A percentile compares a stretch with the other conserved stretches of the same genome.
These are phyloP conservation scores for Syngnathoides biaculeatus DNA, from an alignment of 2,113 vertebrate species.

Conservation along the genomic window DNA sequence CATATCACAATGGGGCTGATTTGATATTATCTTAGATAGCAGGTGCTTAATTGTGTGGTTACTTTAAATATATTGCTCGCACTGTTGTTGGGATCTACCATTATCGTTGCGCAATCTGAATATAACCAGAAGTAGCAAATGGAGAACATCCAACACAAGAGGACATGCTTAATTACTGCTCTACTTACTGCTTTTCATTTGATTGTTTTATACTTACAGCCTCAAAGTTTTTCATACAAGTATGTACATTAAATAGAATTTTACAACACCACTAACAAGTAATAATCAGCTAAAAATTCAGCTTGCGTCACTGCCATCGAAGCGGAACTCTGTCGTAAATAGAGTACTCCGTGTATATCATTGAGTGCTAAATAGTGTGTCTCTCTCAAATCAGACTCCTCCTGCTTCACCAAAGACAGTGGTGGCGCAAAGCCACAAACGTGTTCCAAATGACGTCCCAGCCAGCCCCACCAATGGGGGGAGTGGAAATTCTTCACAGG, in stretches of 20 bases:
- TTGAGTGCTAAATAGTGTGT: neutral
- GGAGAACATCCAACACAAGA: no score
- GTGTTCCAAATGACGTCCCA: slow-evolving; percentile 82
- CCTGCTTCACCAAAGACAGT: slow-evolving; percentile 81
- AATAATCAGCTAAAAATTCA: neutral
- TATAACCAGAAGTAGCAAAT: no score
- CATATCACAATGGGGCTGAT: neutral
- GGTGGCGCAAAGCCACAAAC: slow-evolving; percentile 77
- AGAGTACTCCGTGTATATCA: neutral
- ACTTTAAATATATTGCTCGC: neutral
- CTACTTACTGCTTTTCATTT: no score
- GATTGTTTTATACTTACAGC: no score
- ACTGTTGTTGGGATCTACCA: no score
- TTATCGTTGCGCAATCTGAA: no score
- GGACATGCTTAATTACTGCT: no score
- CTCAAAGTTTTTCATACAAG: no score
- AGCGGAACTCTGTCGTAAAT: neutral
- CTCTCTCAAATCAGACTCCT: slow-evolving; percentile 45
- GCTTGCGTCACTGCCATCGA: neutral
- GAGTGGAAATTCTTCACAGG: slow-evolving; percentile 82
- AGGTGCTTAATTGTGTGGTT: neutral
- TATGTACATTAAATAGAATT: no score
- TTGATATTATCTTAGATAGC: neutral
- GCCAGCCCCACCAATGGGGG: slow-evolving; percentile 77
- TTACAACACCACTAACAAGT: no score